These are phyloP conservation scores for Telenomus remus DNA, from an alignment of 1,140 invertebrate genomes.

Conservation along the genomic window DNA sequence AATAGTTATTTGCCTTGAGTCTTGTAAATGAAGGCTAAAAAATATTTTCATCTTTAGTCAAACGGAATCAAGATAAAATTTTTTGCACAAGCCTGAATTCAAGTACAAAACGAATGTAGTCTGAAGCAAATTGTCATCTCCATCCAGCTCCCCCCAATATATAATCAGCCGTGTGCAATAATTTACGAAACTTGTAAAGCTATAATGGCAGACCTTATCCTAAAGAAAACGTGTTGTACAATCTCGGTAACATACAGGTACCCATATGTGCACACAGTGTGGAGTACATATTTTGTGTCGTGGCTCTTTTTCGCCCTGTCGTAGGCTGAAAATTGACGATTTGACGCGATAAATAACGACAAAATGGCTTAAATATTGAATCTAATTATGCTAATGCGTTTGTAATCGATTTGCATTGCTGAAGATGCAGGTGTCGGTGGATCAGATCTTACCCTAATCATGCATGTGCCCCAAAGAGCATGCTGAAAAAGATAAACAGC, in stretches of 20 bases:
- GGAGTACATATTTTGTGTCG: constrained; percentile 45
- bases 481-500: constrained; percentile 12
- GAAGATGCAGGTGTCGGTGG: constrained; percentile 68
- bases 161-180: constrained; percentile 30
- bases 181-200: constrained; percentile 45
- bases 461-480: constrained; percentile 64
- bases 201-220: constrained; percentile 39
- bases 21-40: too few relatives aligned
- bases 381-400: constrained; percentile 71
- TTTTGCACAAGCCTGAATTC: background rate
- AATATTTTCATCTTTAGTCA: background rate
- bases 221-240: constrained; percentile 48
- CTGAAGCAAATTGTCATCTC: constrained; percentile 7
- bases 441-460: constrained; percentile 64
- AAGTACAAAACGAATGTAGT: background rate
- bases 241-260: constrained; percentile 49
- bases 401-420: constrained; percentile 70
- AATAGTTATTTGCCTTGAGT: too few relatives aligned
- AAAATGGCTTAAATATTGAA: constrained; percentile 70
- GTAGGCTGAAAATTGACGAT: constrained; percentile 63
- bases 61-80: constrained; percentile 1
- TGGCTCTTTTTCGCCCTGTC: constrained; percentile 43
- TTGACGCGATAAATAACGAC: constrained; percentile 64
- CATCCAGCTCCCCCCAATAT: constrained; percentile 24
- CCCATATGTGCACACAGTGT: constrained; percentile 38